Conservation (phyloP, 2,113 vertebrate species). For the Anhinga rufa region DNA sequence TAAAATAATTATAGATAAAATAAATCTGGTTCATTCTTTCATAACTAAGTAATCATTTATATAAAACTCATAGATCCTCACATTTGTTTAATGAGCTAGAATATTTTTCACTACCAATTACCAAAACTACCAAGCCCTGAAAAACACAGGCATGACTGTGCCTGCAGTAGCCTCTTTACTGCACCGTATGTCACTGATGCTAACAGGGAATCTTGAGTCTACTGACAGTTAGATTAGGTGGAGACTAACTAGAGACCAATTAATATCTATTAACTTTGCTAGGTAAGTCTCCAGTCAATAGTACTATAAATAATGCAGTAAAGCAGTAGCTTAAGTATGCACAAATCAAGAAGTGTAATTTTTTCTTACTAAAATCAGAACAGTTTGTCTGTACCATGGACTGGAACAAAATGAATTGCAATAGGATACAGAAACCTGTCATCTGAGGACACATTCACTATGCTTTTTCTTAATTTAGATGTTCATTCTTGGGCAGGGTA, state of each 20-base stretch:
- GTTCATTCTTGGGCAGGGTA: not conserved
- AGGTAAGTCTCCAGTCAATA: not conserved
- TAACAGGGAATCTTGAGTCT: not conserved
- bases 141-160: not conserved
- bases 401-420: not conserved
- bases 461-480: not conserved
- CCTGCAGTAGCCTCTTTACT: not conserved
- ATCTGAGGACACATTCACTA: not conserved
- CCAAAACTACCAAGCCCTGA: not conserved
- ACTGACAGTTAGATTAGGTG: not conserved
- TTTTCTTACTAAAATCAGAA: not conserved
- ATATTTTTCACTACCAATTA: not conserved
- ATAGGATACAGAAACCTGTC: not conserved
- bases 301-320: not conserved
- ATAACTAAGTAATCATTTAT: not conserved
- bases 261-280: not conserved
- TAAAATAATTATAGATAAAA: not conserved
- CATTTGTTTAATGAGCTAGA: not conserved
- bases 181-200: not conserved
- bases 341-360: not conserved
- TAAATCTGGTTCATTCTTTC: not conserved
- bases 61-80: not conserved
- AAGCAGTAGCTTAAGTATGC: not conserved
- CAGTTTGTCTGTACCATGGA: not conserved
- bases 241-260: not conserved